Base-by-base conservation (phyloP, 2,113 vertebrate genomes). In the Oostethus manadensis region DNA sequence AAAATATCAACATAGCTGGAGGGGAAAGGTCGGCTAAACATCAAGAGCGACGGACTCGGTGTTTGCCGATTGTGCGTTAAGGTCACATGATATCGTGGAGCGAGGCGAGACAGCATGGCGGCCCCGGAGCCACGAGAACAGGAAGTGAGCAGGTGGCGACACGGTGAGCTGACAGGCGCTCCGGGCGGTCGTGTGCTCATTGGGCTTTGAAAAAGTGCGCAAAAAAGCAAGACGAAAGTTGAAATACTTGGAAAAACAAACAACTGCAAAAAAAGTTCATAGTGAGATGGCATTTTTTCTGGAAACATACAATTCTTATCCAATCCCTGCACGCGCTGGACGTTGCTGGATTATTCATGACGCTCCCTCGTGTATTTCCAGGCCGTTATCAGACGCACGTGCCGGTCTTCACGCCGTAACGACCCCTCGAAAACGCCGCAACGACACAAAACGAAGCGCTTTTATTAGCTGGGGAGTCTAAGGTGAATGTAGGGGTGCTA, bases 271-370 rank as follows among this genome's bases (percentile, higher is more conserved):
- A 26, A 33, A 33, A 33, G 29, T 4, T 33, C 29, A 5, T 33
- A 33, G 1, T 33, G 7, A 33, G 29, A 33, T 33, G 29, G 5
- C 5, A 4, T 33, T 33, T 33, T 33, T 33, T 7, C 7, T 33
- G 5, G 29, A 33, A 33, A 33, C 8, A 33, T 33, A 33, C 54
- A 44, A 29, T 8, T 33, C 64, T 75, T 58, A 62, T 56, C 58
- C 55, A 56, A 65, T 60, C 67, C 62, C 64, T 65, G 47, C 56
- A 43, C 49, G 47, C n/a, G n/a, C n/a, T 67, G 71, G 63, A 75
- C 45, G 22, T 1, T 23, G 7, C 18, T 43, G 64, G 59, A 64
- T 78, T 76, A 65, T 61, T 76, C 56, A 48, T 63, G 69, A 71
- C 68, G 67, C 51, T 53, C 57, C 38, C 53, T 29, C 61, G 51